A percentile compares a stretch with the other conserved stretches of the same genome.
Conservation (phyloP, 2,888 invertebrate genomes). For the Eurytoma adleriae region DNA sequence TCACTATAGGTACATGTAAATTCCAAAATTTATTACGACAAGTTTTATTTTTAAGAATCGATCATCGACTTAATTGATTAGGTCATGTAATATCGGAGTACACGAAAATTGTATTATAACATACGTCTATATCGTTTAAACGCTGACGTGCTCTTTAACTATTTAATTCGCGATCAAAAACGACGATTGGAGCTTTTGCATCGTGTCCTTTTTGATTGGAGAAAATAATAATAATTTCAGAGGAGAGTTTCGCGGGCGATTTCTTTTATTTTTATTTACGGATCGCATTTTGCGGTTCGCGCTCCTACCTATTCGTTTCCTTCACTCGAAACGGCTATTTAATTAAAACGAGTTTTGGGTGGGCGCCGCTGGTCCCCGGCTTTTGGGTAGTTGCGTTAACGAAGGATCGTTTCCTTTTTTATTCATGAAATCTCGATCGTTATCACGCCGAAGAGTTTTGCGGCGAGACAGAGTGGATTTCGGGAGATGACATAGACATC, state of each 20-base stretch:
- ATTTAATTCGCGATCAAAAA: constrained; percentile 43
- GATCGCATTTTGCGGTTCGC: constrained; percentile 17
- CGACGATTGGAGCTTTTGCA: constrained; percentile 41
- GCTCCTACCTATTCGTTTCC: constrained; percentile 48
- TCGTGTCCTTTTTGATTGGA: constrained; percentile 48
- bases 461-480: constrained; percentile 55
- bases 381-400: constrained; percentile 50
- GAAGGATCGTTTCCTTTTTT: constrained; percentile 45
- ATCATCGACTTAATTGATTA: too few species aligned
- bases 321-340: constrained; percentile 55
- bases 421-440: constrained; percentile 50
- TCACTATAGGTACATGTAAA: too few species aligned
- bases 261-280: constrained; percentile 31
- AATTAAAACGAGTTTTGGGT: constrained; percentile 58
- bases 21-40: too few species aligned
- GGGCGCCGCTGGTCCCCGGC: constrained; percentile 42
- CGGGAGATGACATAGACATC: constrained; percentile 55
- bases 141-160: constrained; percentile 43
- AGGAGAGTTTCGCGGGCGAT: constrained; percentile 6
- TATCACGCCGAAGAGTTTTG: constrained; percentile 51
- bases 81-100: too few species aligned
- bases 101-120: too few species aligned
- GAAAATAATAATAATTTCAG: constrained; percentile 49
- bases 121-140: neutral
- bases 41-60: too few species aligned